Base-by-base conservation (phyloP, 2,888 invertebrate genomes). In the Drosophila setosimentum region DNA sequence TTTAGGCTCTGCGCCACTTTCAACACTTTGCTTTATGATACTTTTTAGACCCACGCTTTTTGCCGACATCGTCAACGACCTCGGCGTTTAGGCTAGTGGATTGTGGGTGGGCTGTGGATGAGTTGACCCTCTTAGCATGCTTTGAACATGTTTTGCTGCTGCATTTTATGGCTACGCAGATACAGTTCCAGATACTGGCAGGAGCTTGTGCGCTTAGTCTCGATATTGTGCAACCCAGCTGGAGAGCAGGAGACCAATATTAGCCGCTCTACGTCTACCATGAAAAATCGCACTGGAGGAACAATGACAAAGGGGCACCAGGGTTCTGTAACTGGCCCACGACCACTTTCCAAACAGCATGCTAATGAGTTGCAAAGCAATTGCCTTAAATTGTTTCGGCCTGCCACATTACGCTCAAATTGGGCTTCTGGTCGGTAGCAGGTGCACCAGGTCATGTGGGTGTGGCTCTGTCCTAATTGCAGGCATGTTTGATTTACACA, bases 401-500 rank as follows among this genome's bases (percentile, higher is more conserved):
- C 51, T 69, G 61, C 69, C 69, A 69, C 67, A 68, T 68, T 61
- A 51, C 66, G 48, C 63, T 64, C 64, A 64, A 83, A 76, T 70
- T 62, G 73, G 73, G 45, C 70, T 48, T 63, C 57, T 51, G 60
- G 53, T 45, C 27, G 29, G 45, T 6, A 16, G 27, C 69, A 71
- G 75, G 69, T 69, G 53, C 59, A 33, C n/a, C 45, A 29, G 45
- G 42, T 54, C 50, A 50, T 51, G 32, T 68, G 42, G 11, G 24
- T 54, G 29, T 30, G 30, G 1, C 35, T 45, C 35, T 59, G 70
- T 40, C 61, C 82, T 89, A 85, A 85, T 89, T 89, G 89, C 89
- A 79, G 84, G 87, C 89, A 82, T 83, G 75, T 85, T 85, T 85
- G 85, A 85, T 89, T 85, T 85, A 85, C 89, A 82, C 82, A 77